These are phyloP conservation scores for Ormyrus thymus DNA, from an alignment of 2,888 invertebrate genomes.

Conservation along the genomic window DNA sequence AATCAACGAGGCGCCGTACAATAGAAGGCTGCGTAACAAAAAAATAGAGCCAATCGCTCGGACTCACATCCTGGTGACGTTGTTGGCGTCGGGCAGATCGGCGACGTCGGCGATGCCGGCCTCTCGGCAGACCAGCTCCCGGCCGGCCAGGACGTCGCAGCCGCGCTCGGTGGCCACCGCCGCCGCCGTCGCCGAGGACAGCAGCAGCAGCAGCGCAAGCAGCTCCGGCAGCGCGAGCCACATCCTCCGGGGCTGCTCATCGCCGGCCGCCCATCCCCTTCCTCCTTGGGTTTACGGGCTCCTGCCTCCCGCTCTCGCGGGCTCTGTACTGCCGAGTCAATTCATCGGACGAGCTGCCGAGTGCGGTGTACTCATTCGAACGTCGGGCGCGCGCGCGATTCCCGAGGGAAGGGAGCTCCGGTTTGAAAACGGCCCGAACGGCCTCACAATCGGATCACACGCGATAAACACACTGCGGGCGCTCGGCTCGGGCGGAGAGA, in stretches of 20 bases:
- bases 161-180: neutral
- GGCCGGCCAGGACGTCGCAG: constrained; percentile 27
- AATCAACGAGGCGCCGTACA: neutral
- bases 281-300: neutral
- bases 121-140: constrained; percentile 40
- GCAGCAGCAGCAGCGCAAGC: neutral
- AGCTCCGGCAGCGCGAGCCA: constrained; percentile 17
- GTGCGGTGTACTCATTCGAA: too few relatives aligned
- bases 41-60: neutral
- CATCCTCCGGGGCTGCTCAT: constrained; percentile 51
- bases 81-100: constrained; percentile 12
- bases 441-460: too few relatives aligned
- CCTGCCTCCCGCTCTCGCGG: too few relatives aligned
- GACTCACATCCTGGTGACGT: constrained; percentile 53
- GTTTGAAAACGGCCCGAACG: too few relatives aligned
- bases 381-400: too few relatives aligned
- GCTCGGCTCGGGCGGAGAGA: too few relatives aligned
- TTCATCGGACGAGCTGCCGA: too few relatives aligned
- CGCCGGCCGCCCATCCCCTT: constrained; percentile 43
- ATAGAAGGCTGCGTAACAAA: neutral
- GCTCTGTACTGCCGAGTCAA: too few relatives aligned
- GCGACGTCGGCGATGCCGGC: constrained; percentile 12
- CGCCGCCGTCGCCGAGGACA: neutral
- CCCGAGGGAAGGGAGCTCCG: too few relatives aligned
- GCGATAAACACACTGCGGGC: too few relatives aligned